A percentile compares a stretch with the other conserved stretches of the same genome.
Evolutionary conservation across 2,888 invertebrate species (phyloP).

Genomic region (Thysanoteuthis rhombus): DNA sequence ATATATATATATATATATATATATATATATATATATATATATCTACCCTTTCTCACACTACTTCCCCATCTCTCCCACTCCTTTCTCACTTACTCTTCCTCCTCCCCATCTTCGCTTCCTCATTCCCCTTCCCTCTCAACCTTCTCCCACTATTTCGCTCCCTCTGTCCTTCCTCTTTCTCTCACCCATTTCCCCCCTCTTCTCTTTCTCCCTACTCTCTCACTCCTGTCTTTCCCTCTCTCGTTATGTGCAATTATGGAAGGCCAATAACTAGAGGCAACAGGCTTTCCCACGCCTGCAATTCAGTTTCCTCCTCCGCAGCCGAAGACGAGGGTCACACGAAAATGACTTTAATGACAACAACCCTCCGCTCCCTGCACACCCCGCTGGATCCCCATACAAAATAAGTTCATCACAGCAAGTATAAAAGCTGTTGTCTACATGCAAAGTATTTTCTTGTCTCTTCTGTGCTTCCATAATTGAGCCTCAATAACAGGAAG

Average conservation of each 20-base stretch:
- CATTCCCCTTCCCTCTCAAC: no score
- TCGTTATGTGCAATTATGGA: not conserved
- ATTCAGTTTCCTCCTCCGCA: not conserved
- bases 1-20: no score
- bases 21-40: no score
- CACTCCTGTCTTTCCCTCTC: not conserved
- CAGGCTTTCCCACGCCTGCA: conserved; percentile 12
- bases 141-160: no score
- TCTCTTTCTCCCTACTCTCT: not conserved
- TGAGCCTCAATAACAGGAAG: not conserved
- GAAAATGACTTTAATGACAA: not conserved
- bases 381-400: not conserved
- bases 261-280: not conserved
- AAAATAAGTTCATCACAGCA: not conserved
- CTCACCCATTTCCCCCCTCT: not conserved
- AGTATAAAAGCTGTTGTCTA: not conserved
- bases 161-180: no score
- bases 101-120: no score
- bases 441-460: not conserved
- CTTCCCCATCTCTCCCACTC: not conserved
- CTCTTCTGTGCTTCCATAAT: not conserved
- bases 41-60: no score
- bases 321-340: conserved; percentile 12
- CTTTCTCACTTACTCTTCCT: not conserved
- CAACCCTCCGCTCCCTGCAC: no score